Percentiles rank a stretch among this genome's conserved stretches.
These are phyloP conservation scores for Phaethornis superciliosus DNA, from an alignment of 2,113 vertebrate species.

Conservation along the genomic window DNA sequence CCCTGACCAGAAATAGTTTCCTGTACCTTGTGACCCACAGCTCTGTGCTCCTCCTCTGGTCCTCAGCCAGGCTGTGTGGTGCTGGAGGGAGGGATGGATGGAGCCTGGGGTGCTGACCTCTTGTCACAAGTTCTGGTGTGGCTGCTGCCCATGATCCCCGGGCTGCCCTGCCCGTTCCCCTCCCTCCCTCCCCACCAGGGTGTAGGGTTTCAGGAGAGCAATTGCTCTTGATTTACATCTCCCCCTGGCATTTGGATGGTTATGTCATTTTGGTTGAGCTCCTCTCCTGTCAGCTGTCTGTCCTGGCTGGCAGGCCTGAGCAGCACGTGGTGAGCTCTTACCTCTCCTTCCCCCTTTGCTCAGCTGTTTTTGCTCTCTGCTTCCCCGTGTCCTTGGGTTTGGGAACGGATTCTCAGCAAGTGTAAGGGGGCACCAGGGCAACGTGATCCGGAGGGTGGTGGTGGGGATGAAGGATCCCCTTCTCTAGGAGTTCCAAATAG, in stretches of 20 bases:
- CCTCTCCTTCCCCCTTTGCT: slow-evolving; percentile 61
- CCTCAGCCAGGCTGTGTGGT: slow-evolving; percentile 12
- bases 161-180: slow-evolving; percentile 24
- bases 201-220: slow-evolving; percentile 67
- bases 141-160: slow-evolving; percentile 17
- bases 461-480: slow-evolving; percentile 4
- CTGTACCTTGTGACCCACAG: slow-evolving; percentile 69
- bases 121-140: slow-evolving; percentile 64
- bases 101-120: slow-evolving; percentile 57
- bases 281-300: slow-evolving; percentile 62
- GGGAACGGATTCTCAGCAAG: slow-evolving; percentile 30
- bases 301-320: slow-evolving; percentile 62
- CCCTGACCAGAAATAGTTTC: slow-evolving; percentile 74
- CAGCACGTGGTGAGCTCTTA: slow-evolving; percentile 62
- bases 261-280: slow-evolving; percentile 69
- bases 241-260: slow-evolving; percentile 59
- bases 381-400: slow-evolving; percentile 36
- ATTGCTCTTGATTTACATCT: slow-evolving; percentile 71
- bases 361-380: slow-evolving; percentile 62
- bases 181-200: slow-evolving; percentile 2
- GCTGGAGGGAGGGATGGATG: not conserved
- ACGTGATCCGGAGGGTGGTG: not conserved
- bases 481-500: slow-evolving; percentile 6
- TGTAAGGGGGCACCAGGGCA: not conserved
- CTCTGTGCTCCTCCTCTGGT: slow-evolving; percentile 51